phyloP scores from a whole-genome alignment of 2,113 vertebrate species.

The Mellivora capensis region DNA sequence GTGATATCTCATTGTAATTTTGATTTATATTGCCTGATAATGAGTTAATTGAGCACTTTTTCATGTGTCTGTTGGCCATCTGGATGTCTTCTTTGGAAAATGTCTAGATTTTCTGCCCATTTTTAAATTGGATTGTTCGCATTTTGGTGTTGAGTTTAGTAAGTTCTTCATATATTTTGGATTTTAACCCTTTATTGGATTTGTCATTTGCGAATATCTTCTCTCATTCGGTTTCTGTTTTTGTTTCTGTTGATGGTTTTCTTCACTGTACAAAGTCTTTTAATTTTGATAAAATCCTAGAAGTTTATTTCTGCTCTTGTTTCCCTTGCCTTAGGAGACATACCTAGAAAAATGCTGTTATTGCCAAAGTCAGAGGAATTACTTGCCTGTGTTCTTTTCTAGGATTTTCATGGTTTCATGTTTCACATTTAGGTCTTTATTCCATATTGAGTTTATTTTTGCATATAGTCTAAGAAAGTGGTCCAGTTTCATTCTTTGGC shows the following conservation, averaged over 20 bases:
- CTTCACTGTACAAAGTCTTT: neutral
- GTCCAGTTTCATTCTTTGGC: neutral
- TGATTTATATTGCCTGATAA: neutral
- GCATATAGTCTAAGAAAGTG: neutral
- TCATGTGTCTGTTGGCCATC: neutral
- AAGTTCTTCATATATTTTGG: neutral
- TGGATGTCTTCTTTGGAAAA: neutral
- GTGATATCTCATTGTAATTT: neutral
- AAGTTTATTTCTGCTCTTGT: neutral
- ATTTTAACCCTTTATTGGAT: neutral
- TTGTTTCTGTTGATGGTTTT: neutral
- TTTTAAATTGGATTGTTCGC: neutral
- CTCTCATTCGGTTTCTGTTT: neutral
- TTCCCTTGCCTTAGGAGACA: neutral
- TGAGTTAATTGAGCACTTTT: neutral
- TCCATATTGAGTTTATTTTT: neutral
- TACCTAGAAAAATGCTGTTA: neutral
- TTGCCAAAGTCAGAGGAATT: neutral
- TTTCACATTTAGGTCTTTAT: neutral
- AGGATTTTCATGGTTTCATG: neutral
- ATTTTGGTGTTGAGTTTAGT: neutral
- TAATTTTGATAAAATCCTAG: neutral
- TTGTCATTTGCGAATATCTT: neutral
- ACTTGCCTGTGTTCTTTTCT: neutral
- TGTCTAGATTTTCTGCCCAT: neutral